A percentile compares a stretch with the other conserved stretches of the same genome.
Conservation (phyloP, 2,113 vertebrate species). For the Sturnus vulgaris region DNA sequence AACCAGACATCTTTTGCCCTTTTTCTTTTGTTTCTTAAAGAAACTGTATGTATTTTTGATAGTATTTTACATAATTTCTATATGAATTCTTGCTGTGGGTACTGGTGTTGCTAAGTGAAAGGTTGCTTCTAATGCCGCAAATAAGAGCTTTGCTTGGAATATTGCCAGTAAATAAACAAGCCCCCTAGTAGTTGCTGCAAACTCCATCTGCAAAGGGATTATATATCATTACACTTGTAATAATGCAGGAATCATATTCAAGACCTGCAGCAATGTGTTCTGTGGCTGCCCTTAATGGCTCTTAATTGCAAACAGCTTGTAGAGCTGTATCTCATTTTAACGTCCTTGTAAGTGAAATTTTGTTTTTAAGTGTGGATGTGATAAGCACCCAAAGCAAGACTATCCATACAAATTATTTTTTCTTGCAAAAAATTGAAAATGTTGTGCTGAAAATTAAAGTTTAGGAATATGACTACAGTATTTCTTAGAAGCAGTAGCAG, state of each 20-base stretch:
- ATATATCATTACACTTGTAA: not conserved
- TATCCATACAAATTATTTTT: not conserved
- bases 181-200: not conserved
- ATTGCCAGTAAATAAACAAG: not conserved
- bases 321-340: not conserved
- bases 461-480: not conserved
- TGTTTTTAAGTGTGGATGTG: not conserved
- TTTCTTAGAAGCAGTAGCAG: not conserved
- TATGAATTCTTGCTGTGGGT: not conserved
- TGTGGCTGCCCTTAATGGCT: not conserved
- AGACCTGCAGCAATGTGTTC: not conserved
- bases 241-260: not conserved
- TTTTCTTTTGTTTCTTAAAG: not conserved
- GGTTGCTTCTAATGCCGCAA: not conserved
- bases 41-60: not conserved
- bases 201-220: not conserved
- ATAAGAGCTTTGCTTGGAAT: not conserved
- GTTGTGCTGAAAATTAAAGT: not conserved
- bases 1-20: not conserved
- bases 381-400: not conserved
- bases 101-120: not conserved
- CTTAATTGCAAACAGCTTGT: conserved; percentile 4
- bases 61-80: not conserved
- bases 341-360: not conserved
- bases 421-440: not conserved